phyloP scores from a whole-genome alignment of 1,140 invertebrate species.

The Vanessa atalanta region DNA sequence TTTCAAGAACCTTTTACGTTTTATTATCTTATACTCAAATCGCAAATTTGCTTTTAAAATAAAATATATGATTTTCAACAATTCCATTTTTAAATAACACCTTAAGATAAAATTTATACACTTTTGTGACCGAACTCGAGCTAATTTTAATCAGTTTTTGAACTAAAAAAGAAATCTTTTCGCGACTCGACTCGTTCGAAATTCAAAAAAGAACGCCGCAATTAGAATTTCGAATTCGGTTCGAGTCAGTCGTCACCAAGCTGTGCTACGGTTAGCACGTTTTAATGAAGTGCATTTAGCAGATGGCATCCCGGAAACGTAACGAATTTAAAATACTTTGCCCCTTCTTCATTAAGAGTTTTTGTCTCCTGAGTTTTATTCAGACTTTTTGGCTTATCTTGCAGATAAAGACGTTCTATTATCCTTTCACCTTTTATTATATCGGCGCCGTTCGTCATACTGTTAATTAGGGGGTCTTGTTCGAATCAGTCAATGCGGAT shows the following conservation, averaged over 20 bases:
- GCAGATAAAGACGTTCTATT: constrained; percentile 59
- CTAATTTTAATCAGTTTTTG: constrained; percentile 13
- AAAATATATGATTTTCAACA: not conserved
- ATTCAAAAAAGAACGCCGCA: constrained; percentile 56
- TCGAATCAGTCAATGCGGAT: constrained; percentile 39
- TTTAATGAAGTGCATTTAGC: constrained; percentile 70
- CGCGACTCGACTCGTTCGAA: constrained; percentile 39
- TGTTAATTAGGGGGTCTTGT: constrained; percentile 61
- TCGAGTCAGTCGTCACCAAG: constrained; percentile 47
- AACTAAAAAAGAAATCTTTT: constrained; percentile 25
- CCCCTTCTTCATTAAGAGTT: constrained; percentile 52
- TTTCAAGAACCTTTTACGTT: not conserved
- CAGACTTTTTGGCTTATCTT: constrained; percentile 40
- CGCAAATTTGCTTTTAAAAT: not conserved
- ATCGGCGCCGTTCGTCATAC: constrained; percentile 47
- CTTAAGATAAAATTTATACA: not conserved
- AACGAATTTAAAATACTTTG: constrained; percentile 61
- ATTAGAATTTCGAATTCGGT: constrained; percentile 60
- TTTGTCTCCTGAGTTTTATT: constrained; percentile 21
- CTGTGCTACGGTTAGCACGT: constrained; percentile 57
- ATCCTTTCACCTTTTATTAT: constrained; percentile 58
- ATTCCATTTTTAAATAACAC: not conserved
- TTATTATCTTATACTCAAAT: not conserved
- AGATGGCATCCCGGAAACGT: constrained; percentile 54
- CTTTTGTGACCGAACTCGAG: not conserved